Percentiles rank a stretch among this genome's conserved stretches.
phyloP scores from a whole-genome alignment of 2,113 vertebrate genomes.

The Cyanistes caeruleus region DNA sequence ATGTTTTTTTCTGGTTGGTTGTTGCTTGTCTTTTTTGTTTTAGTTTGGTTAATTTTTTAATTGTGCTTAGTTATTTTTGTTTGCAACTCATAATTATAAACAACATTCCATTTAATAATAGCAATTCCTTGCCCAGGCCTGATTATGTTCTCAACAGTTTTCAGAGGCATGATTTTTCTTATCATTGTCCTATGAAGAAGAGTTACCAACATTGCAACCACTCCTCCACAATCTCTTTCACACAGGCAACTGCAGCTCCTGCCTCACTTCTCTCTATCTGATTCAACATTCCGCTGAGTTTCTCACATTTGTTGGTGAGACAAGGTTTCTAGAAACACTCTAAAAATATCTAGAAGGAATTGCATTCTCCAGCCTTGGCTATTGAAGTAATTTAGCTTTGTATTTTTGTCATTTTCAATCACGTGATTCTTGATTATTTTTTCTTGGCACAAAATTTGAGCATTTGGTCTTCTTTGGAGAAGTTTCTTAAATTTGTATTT shows the following conservation, averaged over 20 bases:
- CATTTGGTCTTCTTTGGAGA: background rate
- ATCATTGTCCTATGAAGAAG: background rate
- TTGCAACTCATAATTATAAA: background rate
- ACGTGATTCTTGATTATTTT: background rate
- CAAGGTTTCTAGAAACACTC: background rate
- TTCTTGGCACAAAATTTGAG: background rate
- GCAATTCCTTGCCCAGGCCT: background rate
- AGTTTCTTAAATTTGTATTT: background rate
- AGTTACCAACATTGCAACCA: background rate
- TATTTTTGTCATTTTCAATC: background rate
- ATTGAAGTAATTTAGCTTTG: background rate
- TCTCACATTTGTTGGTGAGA: background rate
- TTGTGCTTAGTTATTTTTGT: background rate
- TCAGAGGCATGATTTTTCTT: background rate
- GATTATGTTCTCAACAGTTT: background rate
- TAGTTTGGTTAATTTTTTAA: background rate
- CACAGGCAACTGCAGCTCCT: background rate
- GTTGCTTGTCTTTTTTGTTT: background rate
- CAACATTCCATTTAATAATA: background rate
- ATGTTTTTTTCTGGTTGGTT: background rate
- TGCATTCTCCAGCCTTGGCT: background rate
- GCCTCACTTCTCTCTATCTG: background rate
- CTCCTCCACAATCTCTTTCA: background rate
- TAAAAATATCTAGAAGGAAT: background rate
- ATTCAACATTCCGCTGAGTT: background rate